A percentile compares a stretch with the other conserved stretches of the same genome.
These are phyloP conservation scores for Conus betulinus DNA, from an alignment of 1,140 invertebrate species.

Conservation along the genomic window DNA sequence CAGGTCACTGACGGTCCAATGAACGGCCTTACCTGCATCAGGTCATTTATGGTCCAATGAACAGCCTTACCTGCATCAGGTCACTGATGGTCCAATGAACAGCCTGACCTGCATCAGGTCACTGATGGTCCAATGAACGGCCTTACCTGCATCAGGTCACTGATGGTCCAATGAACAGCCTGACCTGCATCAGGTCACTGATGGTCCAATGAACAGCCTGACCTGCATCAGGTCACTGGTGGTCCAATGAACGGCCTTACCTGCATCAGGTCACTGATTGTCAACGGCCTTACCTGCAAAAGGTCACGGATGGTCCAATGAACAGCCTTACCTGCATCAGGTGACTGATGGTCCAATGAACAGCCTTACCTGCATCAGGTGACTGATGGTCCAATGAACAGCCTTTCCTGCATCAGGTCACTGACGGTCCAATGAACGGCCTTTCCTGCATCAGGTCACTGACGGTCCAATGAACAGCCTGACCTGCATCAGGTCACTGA, in stretches of 20 bases:
- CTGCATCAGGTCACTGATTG: too few relatives aligned
- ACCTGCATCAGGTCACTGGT: too few relatives aligned
- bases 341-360: too few relatives aligned
- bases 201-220: too few relatives aligned
- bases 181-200: slow-evolving; percentile 88
- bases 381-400: slow-evolving; percentile 92
- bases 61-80: slow-evolving; percentile 89
- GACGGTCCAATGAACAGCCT: slow-evolving; percentile 80
- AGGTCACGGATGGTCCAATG: slow-evolving; percentile 92
- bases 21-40: slow-evolving; percentile 88
- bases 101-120: too few relatives aligned
- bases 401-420: slow-evolving; percentile 86
- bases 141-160: slow-evolving; percentile 87
- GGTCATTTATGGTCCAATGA: slow-evolving; percentile 90
- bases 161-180: slow-evolving; percentile 92
- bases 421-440: slow-evolving; percentile 81
- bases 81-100: slow-evolving; percentile 92
- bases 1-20: slow-evolving; percentile 65
- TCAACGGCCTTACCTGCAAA: slow-evolving; percentile 89
- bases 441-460: too few relatives aligned
- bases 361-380: slow-evolving; percentile 84
- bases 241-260: slow-evolving; percentile 81
- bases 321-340: too few relatives aligned
- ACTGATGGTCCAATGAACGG: too few relatives aligned
- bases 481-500: neutral